Evolutionary conservation across 2,113 vertebrate genomes (phyloP), one percentile per base, ranked within the genome.

Genomic region (Sorex fumeus): DNA sequence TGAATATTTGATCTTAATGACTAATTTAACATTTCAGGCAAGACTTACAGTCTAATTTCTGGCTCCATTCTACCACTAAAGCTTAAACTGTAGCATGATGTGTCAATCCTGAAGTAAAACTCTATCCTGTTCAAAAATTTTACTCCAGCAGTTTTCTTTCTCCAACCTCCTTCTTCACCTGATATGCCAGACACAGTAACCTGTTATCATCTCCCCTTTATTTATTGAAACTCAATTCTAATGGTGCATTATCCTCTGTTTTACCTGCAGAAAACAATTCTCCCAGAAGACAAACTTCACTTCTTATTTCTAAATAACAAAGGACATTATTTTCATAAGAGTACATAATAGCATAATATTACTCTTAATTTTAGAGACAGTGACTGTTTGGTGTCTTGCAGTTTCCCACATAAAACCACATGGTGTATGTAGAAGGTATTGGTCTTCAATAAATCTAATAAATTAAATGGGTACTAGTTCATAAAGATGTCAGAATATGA

Each of bases 401-500:
- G 60, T 12, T 84, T 86, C 32, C 67, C 21, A n/a, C 74, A 45
- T 76, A 74, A 81, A 91, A 36, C 21, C 6, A 12, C 11, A 57
- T 12, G 18, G 1, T 80, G 4, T 83, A 90, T 36, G 81, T 40
- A 62, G 4, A 81, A 71, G 25, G n/a, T 36, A 79, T 60, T 60
- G 15, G 18, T 60, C 16, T 53, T 60, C 57, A 60, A 60, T 60
- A 60, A 60, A 60, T 23, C 93, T 53, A 91, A 11, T 83, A 85
- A 66, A 69, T 43, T 36, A 70, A 94, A 72, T 47, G 27, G 70
- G 71, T 47, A 89, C 10, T 75, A 70, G 57, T 91, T 95, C 57
- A 71, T 91, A 91, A 89, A 87, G 27, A 78, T 95, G 70, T 93
- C 79, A 93, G 62, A 4, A 83, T n/a, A 11, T 94, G 32, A 83